Evolutionary conservation across 1,140 invertebrate genomes (phyloP).

Genomic region (Drosophila pallidifrons): DNA sequence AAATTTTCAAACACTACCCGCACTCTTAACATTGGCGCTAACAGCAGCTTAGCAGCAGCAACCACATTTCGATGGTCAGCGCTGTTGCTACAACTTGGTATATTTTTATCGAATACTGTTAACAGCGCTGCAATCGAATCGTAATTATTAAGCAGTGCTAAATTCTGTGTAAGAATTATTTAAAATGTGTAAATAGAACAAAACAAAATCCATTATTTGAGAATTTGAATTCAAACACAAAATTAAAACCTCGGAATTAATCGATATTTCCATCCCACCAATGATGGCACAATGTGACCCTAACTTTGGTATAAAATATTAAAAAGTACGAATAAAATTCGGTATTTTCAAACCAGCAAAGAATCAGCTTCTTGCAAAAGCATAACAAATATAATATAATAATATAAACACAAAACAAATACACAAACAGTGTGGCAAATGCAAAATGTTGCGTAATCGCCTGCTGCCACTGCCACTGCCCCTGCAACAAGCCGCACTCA

Average conservation of each 20-base stretch:
- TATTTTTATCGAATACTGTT: slow-evolving; percentile 14
- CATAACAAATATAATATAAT: slow-evolving; percentile 5
- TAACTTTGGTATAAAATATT: no score
- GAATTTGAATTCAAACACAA: no score
- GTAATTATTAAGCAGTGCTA: no score
- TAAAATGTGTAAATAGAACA: no score
- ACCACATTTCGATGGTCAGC: neutral
- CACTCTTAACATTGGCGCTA: neutral
- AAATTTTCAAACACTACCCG: neutral
- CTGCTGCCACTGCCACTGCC: slow-evolving; percentile 16
- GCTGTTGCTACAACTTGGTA: neutral
- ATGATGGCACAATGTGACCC: no score
- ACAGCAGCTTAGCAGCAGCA: neutral
- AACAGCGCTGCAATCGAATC: slow-evolving; percentile 1
- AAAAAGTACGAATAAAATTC: no score
- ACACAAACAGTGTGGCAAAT: slow-evolving; percentile 1
- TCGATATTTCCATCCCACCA: no score
- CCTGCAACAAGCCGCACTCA: slow-evolving; percentile 4
- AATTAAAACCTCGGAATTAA: no score
- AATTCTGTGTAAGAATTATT: no score
- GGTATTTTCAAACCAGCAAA: no score
- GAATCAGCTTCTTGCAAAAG: no score
- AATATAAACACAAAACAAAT: slow-evolving; percentile 9
- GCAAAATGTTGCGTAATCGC: slow-evolving; percentile 49
- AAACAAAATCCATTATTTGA: no score